Percentiles rank a stretch among this genome's conserved stretches.
These are phyloP conservation scores for Drosophila barbarae DNA, from an alignment of 2,888 invertebrate species.

Conservation along the genomic window DNA sequence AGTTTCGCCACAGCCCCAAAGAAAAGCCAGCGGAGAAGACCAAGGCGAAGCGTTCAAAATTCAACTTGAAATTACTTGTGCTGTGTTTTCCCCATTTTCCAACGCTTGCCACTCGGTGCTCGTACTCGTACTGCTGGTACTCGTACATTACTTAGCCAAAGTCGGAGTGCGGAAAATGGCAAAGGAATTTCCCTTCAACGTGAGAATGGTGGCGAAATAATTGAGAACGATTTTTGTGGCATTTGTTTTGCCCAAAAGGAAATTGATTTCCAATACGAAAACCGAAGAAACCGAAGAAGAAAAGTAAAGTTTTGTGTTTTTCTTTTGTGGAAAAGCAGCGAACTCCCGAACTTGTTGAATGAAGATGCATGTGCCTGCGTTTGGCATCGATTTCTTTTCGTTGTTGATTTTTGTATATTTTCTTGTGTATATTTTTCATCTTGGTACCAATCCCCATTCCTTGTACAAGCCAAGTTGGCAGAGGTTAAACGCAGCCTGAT, in stretches of 20 bases:
- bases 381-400: constrained; percentile 26
- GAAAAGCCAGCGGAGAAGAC: constrained; percentile 1
- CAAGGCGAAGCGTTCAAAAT: constrained; percentile 63
- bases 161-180: constrained; percentile 29
- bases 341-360: constrained; percentile 29
- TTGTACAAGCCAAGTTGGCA: constrained; percentile 38
- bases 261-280: constrained; percentile 36
- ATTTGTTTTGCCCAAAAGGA: constrained; percentile 38
- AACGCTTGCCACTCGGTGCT: constrained; percentile 31
- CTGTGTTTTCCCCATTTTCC: constrained; percentile 34
- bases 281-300: not conserved
- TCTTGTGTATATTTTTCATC: not conserved
- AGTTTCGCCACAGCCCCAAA: constrained; percentile 42
- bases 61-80: constrained; percentile 65
- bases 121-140: constrained; percentile 25
- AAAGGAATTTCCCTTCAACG: constrained; percentile 34
- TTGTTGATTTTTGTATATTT: not conserved
- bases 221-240: constrained; percentile 34
- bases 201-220: constrained; percentile 42
- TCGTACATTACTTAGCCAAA: constrained; percentile 44
- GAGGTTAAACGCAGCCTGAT: constrained; percentile 63
- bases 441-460: constrained; percentile 14
- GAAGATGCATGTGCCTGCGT: constrained; percentile 31
- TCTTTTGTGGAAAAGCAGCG: not conserved
- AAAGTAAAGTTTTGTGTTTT: constrained; percentile 5